phyloP scores from a whole-genome alignment of 2,113 vertebrate genomes.

The Narcine bancroftii region DNA sequence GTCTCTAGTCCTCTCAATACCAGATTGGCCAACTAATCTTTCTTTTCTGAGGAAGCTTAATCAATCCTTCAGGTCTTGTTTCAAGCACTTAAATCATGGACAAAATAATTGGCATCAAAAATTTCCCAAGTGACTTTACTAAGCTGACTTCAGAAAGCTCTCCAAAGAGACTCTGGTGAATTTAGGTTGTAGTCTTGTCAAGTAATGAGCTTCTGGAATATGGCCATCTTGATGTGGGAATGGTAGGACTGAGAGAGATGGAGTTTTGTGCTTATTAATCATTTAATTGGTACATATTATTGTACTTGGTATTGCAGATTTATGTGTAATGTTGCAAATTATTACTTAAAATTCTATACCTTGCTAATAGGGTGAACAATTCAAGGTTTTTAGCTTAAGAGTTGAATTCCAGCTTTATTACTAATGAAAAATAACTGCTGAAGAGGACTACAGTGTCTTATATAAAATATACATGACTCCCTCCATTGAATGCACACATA shows the following conservation, averaged over 20 bases:
- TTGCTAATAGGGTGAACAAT: background rate
- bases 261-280: constrained; percentile 25
- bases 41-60: background rate
- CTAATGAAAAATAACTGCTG: background rate
- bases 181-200: background rate
- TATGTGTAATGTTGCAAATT: background rate
- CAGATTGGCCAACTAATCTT: background rate
- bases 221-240: background rate
- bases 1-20: background rate
- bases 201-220: constrained; percentile 10
- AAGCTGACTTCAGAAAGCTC: background rate
- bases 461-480: constrained; percentile 7
- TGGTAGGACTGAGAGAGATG: background rate
- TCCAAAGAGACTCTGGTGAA: background rate
- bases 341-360: background rate
- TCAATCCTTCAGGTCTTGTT: constrained; percentile 1
- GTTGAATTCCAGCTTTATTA: background rate
- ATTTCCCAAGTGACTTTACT: background rate
- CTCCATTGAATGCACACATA: background rate
- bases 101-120: constrained; percentile 16
- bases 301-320: background rate
- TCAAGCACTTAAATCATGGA: background rate
- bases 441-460: background rate
- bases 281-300: background rate
- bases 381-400: background rate